A percentile compares a stretch with the other conserved stretches of the same genome.
Conservation (phyloP, 1,140 invertebrate species). For the Heliconius melpomene region DNA sequence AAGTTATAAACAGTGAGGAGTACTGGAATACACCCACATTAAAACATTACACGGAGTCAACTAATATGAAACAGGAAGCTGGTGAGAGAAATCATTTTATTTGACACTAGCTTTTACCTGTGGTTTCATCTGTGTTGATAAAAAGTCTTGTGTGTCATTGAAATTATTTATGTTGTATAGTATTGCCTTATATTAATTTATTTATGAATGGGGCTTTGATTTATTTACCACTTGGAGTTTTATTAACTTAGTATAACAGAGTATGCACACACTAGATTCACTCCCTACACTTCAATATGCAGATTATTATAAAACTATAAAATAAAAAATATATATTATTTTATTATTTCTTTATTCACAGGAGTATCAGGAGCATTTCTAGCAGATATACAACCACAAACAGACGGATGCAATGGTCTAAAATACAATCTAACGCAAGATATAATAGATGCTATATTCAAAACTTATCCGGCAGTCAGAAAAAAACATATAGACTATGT, state of each 20-base stretch:
- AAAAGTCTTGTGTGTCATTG: no score
- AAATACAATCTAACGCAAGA: constrained; percentile 98
- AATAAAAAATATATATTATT: neutral
- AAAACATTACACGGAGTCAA: constrained; percentile 88
- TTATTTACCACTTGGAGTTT: no score
- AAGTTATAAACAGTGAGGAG: constrained; percentile 96
- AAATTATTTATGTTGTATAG: no score
- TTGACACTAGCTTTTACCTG: no score
- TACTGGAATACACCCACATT: constrained; percentile 96
- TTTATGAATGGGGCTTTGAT: no score
- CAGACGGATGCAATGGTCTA: constrained; percentile 97
- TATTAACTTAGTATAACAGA: no score
- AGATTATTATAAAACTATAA: neutral
- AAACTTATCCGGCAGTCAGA: constrained; percentile 99
- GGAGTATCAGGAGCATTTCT: constrained; percentile 93
- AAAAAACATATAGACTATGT: constrained; percentile 98
- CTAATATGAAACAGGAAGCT: constrained; percentile 90
- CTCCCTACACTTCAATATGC: no score
- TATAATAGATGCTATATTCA: constrained; percentile 98
- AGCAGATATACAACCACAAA: constrained; percentile 97
- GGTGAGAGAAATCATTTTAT: constrained; percentile 78
- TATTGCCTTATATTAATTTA: no score
- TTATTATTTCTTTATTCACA: constrained; percentile 52
- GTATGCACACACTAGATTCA: no score
- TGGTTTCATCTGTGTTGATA: no score